Conservation (phyloP, 2,888 invertebrate species). For the Lycophotia porphyrea region DNA sequence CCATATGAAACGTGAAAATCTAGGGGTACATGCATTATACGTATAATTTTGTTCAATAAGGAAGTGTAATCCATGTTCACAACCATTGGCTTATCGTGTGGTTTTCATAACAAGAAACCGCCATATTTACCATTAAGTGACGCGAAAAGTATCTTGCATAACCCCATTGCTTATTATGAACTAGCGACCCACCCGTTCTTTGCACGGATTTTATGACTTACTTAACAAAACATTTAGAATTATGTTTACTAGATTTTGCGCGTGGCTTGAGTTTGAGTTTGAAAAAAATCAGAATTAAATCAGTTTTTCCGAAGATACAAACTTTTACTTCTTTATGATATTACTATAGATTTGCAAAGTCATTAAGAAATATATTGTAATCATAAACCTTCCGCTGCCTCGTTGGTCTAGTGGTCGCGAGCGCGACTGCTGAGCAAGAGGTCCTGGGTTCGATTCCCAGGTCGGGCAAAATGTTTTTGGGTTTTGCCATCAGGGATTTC, state of each 20-base stretch:
- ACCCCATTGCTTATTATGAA: not conserved
- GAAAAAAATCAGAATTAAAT: too few relatives aligned
- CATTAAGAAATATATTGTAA: not conserved
- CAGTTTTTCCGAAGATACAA: too few relatives aligned
- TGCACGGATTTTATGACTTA: not conserved
- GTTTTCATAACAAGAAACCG: not conserved
- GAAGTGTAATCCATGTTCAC: not conserved
- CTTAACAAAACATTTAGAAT: not conserved
- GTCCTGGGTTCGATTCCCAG: too few relatives aligned
- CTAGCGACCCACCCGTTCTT: not conserved
- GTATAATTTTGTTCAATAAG: not conserved
- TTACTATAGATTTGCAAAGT: not conserved
- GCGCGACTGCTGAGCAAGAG: too few relatives aligned
- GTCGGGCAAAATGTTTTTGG: too few relatives aligned
- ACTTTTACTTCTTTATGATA: too few relatives aligned
- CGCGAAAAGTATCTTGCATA: not conserved
- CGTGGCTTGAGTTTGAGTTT: too few relatives aligned
- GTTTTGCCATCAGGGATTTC: too few relatives aligned
- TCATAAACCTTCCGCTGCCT: too few relatives aligned
- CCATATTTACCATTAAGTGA: not conserved
- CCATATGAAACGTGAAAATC: not conserved
- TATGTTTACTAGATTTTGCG: too few relatives aligned
- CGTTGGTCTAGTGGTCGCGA: too few relatives aligned
- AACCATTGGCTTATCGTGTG: constrained; percentile 2
- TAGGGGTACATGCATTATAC: not conserved